Evolutionary conservation across 2,888 invertebrate species (phyloP), one percentile per base, ranked within the genome.

Genomic region (Volucella inflata): DNA sequence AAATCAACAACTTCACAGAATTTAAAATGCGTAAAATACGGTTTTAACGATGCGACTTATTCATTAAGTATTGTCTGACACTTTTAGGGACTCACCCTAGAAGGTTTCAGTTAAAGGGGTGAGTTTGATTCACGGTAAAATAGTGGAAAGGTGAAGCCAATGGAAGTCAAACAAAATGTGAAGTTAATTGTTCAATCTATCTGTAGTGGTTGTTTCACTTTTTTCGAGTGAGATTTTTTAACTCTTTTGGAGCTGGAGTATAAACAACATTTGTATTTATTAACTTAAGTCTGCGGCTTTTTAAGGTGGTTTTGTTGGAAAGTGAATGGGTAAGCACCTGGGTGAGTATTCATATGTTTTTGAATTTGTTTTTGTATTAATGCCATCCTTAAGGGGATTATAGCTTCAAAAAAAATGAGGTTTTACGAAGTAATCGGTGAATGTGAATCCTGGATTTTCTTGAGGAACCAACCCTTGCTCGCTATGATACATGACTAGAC

Each of bases 151-250:
- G 51, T 10, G 62, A 81, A 74, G 72, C 72, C 72, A 78, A 78
- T 67, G 44, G 16, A 70, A 70, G 77, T 77, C 70, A 70, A 40
- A 40, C n/a, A 57, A 65, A 11, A 53, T 50, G 67, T 57, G 50
- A 76, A 62, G 67, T 67, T 36, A 74, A 72, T 68, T 74, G 57
- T 68, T 51, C 36, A 62, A 74, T 67, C 72, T 68, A 71, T 67
- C 72, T 44, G 67, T 17, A n/a, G 77, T 55, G 82, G 77, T 82
- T 65, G 44, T 40, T 82, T 71, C 71, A 50, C 51, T 59, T n/a
- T n/a, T n/a, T n/a, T n/a, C n/a, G n/a, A n/a, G n/a, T n/a, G n/a
- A n/a, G n/a, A n/a, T n/a, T n/a, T n/a, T n/a, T n/a, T n/a, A n/a
- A n/a, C n/a, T n/a, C n/a, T n/a, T n/a, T 76, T 42, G 62, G 68